Evolutionary conservation across 2,888 invertebrate species (phyloP).

Genomic region (Limnephilus rhombicus): DNA sequence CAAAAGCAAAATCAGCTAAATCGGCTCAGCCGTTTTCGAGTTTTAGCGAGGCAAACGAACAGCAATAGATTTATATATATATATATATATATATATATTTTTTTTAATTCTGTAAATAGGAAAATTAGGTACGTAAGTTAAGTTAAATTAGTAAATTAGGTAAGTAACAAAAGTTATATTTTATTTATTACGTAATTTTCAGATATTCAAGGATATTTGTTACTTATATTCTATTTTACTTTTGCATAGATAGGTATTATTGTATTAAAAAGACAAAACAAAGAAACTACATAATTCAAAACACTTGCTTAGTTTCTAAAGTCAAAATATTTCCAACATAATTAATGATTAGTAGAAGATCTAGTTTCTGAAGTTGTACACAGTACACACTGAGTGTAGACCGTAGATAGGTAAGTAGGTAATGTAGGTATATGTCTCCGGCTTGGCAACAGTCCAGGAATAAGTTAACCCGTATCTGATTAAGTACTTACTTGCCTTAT

Average conservation of each 20-base stretch:
- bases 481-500: background rate
- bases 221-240: background rate
- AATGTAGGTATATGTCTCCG: background rate
- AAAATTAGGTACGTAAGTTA: no score
- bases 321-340: background rate
- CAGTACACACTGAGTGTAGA: background rate
- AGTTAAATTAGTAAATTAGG: no score
- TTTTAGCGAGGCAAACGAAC: no score
- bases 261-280: background rate
- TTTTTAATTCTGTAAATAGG: no score
- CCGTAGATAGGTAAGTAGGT: background rate
- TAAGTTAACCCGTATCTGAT: slow-evolving; percentile 1
- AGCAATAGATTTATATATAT: no score
- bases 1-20: no score
- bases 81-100: no score
- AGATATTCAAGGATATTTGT: no score
- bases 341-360: background rate
- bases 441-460: slow-evolving; percentile 3
- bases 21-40: no score
- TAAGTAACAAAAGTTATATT: no score
- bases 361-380: background rate
- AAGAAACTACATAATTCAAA: background rate
- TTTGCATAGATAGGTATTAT: background rate
- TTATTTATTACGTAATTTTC: no score
- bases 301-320: background rate